Evolutionary conservation across 2,888 invertebrate species (phyloP), one percentile per base, ranked within the genome.

Genomic region (Hypsopygia costalis): DNA sequence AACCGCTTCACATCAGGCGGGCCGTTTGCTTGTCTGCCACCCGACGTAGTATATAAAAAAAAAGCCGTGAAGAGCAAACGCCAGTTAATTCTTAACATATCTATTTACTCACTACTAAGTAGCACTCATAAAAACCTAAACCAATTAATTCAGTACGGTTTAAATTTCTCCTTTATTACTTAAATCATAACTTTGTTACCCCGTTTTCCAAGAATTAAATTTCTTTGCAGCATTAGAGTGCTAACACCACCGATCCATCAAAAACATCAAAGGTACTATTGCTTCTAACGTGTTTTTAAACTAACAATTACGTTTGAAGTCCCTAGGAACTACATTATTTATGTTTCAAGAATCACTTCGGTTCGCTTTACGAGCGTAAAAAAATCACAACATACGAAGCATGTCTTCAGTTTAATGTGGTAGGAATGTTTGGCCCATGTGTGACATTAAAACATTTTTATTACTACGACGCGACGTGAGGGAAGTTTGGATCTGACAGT

Each of bases 391-490:
- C 61, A 40, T 40, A 40, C 40, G 47, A 45, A 43, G 43, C 49
- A 47, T 50, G 42, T 34, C 27, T 46, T 47, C 71, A 72, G 74
- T 69, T 83, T 81, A 75, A 85, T 69, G 79, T 69, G 63, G 54
- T 49, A 49, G 53, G 66, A 77, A 72, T 69, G 76, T 74, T 70
- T 68, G 68, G 62, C 54, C 67, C 64, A 65, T 62, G 64, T 65
- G 71, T 58, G 58, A 72, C 73, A 75, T 81, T 74, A 76, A 74
- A 80, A 73, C 63, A 68, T 57, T 80, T 75, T 82, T 78, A 83
- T 16, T 2, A 16, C 16, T 16, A 16, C 16, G 4, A 16, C 16
- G 16, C n/a, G n/a, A n/a, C n/a, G 16, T 3, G 16, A 4, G 16
- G 16, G 16, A 16, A 16, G n/a, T n/a, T n/a, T n/a, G n/a, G n/a